Percentiles rank a stretch among this genome's conserved stretches.
These are phyloP conservation scores for Psylliodes chrysocephalus DNA, from an alignment of 2,888 invertebrate species.

Conservation along the genomic window DNA sequence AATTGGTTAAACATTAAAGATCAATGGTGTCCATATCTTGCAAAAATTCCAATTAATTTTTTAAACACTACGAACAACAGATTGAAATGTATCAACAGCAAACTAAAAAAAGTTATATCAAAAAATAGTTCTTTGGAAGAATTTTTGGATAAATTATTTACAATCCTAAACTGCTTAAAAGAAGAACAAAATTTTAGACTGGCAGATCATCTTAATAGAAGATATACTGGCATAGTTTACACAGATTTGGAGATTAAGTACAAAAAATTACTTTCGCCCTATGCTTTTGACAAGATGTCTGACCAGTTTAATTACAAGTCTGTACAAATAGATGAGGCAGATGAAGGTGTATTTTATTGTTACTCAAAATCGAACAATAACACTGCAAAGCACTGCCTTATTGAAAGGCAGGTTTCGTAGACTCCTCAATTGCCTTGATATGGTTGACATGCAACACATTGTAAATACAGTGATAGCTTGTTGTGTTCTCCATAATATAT, in stretches of 20 bases:
- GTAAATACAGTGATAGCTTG: too few relatives aligned
- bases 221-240: not conserved
- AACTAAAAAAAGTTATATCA: not conserved
- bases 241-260: not conserved
- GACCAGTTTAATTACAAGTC: not conserved
- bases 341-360: not conserved
- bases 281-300: not conserved
- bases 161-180: not conserved
- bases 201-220: not conserved
- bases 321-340: not conserved
- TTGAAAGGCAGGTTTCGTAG: too few relatives aligned
- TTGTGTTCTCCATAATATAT: too few relatives aligned
- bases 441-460: too few relatives aligned
- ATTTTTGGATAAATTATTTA: not conserved
- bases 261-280: not conserved
- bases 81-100: not conserved
- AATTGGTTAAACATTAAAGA: not conserved
- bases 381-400: not conserved
- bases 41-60: not conserved
- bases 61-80: not conserved
- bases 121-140: not conserved
- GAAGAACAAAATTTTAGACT: not conserved
- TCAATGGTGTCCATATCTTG: not conserved
- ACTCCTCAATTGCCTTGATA: too few relatives aligned
- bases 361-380: not conserved